Evolutionary conservation across 2,888 invertebrate genomes (phyloP).

Genomic region (Chymomyza procnemis): DNA sequence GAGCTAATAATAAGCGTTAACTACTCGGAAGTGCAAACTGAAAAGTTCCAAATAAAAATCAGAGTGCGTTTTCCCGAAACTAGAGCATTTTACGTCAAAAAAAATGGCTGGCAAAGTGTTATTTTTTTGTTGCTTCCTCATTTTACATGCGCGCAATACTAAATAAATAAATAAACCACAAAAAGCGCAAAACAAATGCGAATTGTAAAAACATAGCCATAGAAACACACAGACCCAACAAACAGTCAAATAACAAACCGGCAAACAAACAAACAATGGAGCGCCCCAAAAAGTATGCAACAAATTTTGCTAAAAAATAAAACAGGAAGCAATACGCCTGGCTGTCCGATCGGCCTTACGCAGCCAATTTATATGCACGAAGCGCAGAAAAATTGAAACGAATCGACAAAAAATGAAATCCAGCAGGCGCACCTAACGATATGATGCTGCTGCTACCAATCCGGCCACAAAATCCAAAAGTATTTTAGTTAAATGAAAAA

Average conservation of each 20-base stretch:
- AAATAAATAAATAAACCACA: slow-evolving; percentile 45
- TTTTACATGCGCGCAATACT: slow-evolving; percentile 24
- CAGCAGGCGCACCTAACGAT: neutral
- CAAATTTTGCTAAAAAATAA: neutral
- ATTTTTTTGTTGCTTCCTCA: neutral
- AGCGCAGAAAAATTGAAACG: neutral
- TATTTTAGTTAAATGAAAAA: slow-evolving; percentile 56
- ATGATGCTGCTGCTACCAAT: neutral
- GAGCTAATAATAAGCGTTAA: too few relatives aligned
- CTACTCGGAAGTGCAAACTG: too few relatives aligned
- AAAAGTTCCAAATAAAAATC: neutral
- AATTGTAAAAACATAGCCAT: neutral
- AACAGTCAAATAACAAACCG: slow-evolving; percentile 4
- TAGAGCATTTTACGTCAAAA: slow-evolving; percentile 9
- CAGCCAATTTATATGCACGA: slow-evolving; percentile 49
- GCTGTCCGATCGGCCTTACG: slow-evolving; percentile 46
- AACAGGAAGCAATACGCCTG: slow-evolving; percentile 22
- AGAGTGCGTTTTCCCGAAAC: too few relatives aligned
- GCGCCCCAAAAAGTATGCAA: neutral
- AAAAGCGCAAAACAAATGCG: slow-evolving; percentile 28
- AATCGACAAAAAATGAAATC: slow-evolving; percentile 3
- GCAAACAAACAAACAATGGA: slow-evolving; percentile 7
- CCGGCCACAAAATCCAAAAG: slow-evolving; percentile 9
- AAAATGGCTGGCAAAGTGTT: slow-evolving; percentile 14
- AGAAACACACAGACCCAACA: neutral